phyloP scores from a whole-genome alignment of 1,140 invertebrate species.

The Hylaeus anthracinus region DNA sequence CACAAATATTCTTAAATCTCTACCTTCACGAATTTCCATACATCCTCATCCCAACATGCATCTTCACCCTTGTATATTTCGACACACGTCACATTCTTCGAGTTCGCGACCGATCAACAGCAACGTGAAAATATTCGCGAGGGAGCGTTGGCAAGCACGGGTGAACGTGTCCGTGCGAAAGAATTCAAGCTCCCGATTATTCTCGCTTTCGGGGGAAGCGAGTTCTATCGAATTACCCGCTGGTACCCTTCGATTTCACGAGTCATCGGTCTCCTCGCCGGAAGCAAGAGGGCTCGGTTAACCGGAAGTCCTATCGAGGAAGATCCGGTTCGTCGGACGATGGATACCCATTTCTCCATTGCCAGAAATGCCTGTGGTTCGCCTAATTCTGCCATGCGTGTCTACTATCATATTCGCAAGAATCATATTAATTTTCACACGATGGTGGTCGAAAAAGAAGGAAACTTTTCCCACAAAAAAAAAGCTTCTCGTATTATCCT shows the following conservation, averaged over 20 bases:
- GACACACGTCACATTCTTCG: too few relatives aligned
- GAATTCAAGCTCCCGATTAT: slow-evolving; percentile 30
- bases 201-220: slow-evolving; percentile 13
- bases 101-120: too few relatives aligned
- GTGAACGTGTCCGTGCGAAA: background rate
- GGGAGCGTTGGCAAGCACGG: background rate
- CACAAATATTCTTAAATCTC: too few relatives aligned
- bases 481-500: too few relatives aligned
- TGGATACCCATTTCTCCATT: slow-evolving; percentile 11
- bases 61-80: background rate
- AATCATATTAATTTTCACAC: slow-evolving; percentile 12
- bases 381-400: slow-evolving; percentile 19
- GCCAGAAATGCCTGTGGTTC: slow-evolving; percentile 49
- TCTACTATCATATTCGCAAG: background rate
- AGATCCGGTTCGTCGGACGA: slow-evolving; percentile 35
- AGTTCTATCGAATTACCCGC: slow-evolving; percentile 51
- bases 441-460: background rate
- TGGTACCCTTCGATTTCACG: slow-evolving; percentile 57
- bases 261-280: slow-evolving; percentile 50
- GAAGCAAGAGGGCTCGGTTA: slow-evolving; percentile 52
- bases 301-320: slow-evolving; percentile 51
- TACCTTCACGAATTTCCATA: too few relatives aligned
- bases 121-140: background rate
- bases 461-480: background rate
- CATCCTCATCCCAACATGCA: too few relatives aligned